Evolutionary conservation across 2,113 vertebrate species (phyloP), one percentile per base, ranked within the genome.

Genomic region (Euleptes europaea): DNA sequence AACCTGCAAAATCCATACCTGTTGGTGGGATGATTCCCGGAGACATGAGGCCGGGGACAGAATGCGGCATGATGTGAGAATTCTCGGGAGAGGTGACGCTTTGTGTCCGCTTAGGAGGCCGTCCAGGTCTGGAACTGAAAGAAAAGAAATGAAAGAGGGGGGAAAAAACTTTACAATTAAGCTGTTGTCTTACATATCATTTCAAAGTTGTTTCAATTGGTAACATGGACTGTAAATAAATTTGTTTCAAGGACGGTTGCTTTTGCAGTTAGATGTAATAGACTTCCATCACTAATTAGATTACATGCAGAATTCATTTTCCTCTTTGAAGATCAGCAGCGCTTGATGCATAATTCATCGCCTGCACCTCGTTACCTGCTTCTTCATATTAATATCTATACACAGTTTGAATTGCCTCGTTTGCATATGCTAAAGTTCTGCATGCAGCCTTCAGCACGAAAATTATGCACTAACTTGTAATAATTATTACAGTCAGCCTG

Each of bases 241-340:
- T 98, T 98, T 98, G 97, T 98, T 99, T 99, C 98, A 99, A 99
- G 98, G 99, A 99, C 99, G 98, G 98, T 99, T 99, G 98, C 98
- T 98, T 99, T 99, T 98, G 98, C 98, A 97, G 98, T 98, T 98
- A 98, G 96, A 98, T 98, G 98, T 99, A 99, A 99, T 99, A 99
- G 98, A 99, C 98, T 98, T 98, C 98, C 98, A 98, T 98, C 98
- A 99, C 99, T 99, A 99, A 99, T 99, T 99, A 99, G 99, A 99
- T 99, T 99, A 99, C 98, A 99, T 97, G 98, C 97, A 98, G 98
- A 99, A 99, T 99, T 99, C 98, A 99, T 99, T 99, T 99, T 98
- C 98, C 98, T 98, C 98, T 99, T 99, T 99, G 98, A 99, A 99
- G 98, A 99, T 99, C 99, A 99, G 98, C 98, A 97, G 94, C 97